Evolutionary conservation across 1,140 invertebrate species (phyloP), one percentile per base, ranked within the genome.

Genomic region (Bicyclus anynana): DNA sequence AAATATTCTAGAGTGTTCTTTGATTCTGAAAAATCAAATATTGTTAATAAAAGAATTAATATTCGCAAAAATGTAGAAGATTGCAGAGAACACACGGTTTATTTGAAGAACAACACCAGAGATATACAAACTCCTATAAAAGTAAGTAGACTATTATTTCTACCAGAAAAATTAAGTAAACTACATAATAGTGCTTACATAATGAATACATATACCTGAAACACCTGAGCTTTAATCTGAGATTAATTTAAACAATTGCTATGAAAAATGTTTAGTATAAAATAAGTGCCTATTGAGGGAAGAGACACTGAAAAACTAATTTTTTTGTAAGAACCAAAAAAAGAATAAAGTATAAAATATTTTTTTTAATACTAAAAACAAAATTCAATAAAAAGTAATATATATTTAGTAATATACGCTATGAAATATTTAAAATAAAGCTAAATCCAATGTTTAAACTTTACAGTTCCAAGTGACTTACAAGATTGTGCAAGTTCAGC

Each of bases 1-100:
- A 96, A 95, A 72, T 95, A 95, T 74, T 95, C 95, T 0, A 91
- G 97, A 57, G 93, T 97, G 0, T 95, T 93, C 87, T 96, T 97
- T 69, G 91, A 91, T 21, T 67, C 77, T 12, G 81, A 86, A 2
- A 92, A 84, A 55, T 84, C 88, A 14, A 92, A 93, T 74, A 91
- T 91, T 35, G 77, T 93, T 1, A 91, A 91, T 59, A 90, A 90
- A 13, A 90, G 86, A 23, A 91, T 93, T n/a, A 84, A 73, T 1
- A 71, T 93, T 12, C 84, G 89, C 17, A 90, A 90, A 20, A 87
- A 90, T 49, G 62, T 86, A 2, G 73, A 89, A 57, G 89, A 93
- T 65, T 97, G 96, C 67, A 91, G 93, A 52, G 85, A 90, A 44
- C 94, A 97, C 75, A 92, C 92, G 1, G 94, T 94, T 6, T 96